Percentiles rank a stretch among this genome's conserved stretches.
Conservation (phyloP, 2,888 invertebrate genomes). For the Trileptium ribeirensis region DNA sequence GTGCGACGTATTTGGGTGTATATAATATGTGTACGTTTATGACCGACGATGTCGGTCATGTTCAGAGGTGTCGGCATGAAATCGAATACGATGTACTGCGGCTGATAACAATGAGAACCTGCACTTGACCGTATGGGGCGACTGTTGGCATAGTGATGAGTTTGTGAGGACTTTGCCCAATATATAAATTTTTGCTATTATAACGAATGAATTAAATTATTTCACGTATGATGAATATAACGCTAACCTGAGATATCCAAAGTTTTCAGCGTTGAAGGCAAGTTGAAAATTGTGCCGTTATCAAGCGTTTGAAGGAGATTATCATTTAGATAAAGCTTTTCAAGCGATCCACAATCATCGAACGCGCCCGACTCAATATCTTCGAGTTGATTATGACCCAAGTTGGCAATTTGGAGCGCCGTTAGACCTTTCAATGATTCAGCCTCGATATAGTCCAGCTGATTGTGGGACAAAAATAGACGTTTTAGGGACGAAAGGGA, state of each 20-base stretch:
- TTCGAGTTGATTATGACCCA: conserved; percentile 32
- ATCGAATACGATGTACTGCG: no score
- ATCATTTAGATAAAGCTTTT: conserved; percentile 41
- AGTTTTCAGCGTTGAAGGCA: conserved; percentile 38
- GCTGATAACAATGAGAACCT: no score
- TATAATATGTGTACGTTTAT: no score
- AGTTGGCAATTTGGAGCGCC: conserved; percentile 36
- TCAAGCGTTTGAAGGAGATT: conserved; percentile 44
- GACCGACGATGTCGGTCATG: no score
- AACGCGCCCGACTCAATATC: conserved; percentile 22
- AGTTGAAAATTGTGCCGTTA: conserved; percentile 41
- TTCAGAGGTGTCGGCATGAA: no score
- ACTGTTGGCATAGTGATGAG: no score
- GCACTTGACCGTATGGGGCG: no score
- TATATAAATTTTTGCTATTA: no score
- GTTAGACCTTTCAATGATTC: conserved; percentile 3
- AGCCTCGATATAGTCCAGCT: conserved; percentile 36
- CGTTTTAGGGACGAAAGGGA: conserved; percentile 49
- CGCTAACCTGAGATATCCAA: conserved; percentile 45
- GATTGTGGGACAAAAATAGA: conserved; percentile 54
- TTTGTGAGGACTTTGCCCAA: no score
- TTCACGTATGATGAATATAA: no score
- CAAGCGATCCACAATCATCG: conserved; percentile 21
- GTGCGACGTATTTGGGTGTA: no score
- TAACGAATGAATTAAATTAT: no score